A percentile compares a stretch with the other conserved stretches of the same genome.
Evolutionary conservation across 2,113 vertebrate genomes (phyloP).

Genomic region (Pygathrix nemaeus): DNA sequence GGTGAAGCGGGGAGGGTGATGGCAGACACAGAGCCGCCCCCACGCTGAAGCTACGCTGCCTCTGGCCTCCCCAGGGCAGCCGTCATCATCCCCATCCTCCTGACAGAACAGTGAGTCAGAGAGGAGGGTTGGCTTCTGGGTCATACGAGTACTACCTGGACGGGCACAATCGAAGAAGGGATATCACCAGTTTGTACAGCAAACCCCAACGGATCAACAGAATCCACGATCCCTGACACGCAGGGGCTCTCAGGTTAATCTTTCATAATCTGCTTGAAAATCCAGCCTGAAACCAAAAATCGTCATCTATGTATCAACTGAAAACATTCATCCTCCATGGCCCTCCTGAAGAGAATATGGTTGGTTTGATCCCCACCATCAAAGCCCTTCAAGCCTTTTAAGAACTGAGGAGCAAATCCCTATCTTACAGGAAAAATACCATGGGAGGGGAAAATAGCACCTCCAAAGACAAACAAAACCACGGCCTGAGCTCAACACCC

Average conservation of each 20-base stretch:
- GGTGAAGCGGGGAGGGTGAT: neutral
- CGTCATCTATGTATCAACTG: neutral
- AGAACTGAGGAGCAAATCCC: neutral
- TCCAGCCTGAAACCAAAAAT: neutral
- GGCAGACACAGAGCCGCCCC: neutral
- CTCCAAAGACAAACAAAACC: neutral
- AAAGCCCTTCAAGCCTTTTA: neutral
- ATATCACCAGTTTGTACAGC: neutral
- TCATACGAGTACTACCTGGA: accelerated
- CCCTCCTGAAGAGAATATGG: neutral
- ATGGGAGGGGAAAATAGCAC: neutral
- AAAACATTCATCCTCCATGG: neutral
- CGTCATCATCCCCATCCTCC: neutral
- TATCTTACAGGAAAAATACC: neutral
- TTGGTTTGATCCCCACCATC: neutral
- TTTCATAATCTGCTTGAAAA: slow-evolving; percentile 34
- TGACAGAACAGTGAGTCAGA: neutral
- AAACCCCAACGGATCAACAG: neutral
- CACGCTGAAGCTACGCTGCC: neutral
- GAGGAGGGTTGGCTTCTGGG: too few species aligned
- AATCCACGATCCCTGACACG: neutral
- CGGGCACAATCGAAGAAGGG: neutral
- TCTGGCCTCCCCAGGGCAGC: neutral
- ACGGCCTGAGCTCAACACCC: neutral
- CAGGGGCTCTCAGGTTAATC: neutral